Conservation (phyloP, 2,888 invertebrate species). For the Electrophaes corylata region DNA sequence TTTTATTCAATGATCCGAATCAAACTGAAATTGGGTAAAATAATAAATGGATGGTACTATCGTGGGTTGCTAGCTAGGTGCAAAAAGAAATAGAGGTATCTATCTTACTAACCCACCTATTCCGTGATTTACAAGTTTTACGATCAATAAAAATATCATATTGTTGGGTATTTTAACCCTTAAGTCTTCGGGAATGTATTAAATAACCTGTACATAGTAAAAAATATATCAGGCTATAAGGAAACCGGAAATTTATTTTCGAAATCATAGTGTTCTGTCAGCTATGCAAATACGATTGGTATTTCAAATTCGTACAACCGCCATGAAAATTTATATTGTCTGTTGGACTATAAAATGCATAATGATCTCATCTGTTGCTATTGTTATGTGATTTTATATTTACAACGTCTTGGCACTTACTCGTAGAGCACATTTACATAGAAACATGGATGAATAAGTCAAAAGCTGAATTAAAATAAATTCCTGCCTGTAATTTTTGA, state of each 20-base stretch:
- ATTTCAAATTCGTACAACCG: constrained; percentile 20
- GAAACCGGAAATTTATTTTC: background rate
- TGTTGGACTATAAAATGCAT: constrained; percentile 25
- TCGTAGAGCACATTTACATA: constrained; percentile 8
- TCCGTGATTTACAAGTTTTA: background rate
- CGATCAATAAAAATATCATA: background rate
- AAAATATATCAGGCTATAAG: too few relatives aligned
- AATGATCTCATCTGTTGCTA: constrained; percentile 31
- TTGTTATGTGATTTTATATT: constrained; percentile 28
- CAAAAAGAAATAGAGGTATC: background rate
- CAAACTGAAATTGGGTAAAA: background rate
- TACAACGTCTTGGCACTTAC: constrained; percentile 27
- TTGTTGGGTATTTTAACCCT: too few relatives aligned
- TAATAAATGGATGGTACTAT: background rate
- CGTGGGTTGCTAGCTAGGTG: background rate
- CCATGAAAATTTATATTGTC: constrained; percentile 23
- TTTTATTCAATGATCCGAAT: background rate
- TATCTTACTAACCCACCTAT: too few relatives aligned
- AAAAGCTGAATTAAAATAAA: background rate
- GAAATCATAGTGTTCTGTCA: background rate
- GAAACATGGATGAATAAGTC: constrained; percentile 4
- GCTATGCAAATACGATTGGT: constrained; percentile 4
- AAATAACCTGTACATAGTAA: too few relatives aligned
- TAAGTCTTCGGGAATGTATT: too few relatives aligned
- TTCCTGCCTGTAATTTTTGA: too few relatives aligned